Base-by-base conservation (phyloP, 1,140 invertebrate species). In the Temnothorax longispinosus region DNA sequence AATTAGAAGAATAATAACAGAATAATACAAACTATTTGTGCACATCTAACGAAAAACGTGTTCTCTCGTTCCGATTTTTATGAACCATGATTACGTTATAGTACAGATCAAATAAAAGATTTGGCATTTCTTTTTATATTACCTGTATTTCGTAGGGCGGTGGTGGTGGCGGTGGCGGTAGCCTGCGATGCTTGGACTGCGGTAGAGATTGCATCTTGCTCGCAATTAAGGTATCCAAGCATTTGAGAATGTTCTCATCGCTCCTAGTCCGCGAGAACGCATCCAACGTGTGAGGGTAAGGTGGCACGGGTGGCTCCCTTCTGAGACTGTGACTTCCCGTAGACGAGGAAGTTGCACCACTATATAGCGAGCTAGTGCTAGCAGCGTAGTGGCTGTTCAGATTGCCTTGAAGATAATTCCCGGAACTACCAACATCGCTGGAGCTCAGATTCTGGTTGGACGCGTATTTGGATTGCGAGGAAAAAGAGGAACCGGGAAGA, bases 161-260 rank as follows among this genome's bases (percentile, higher is more conserved):
- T 6, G 97, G 97, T 0, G 95, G 95, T 3, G 97, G 97, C 8
- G 97, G 97, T 1, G 97, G 97, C 1, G 97, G 97, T 90, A 97
- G 95, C 77, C 97, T 94, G 71, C 97, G 95, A 62, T 97, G 96
- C 92, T 96, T 96, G 3, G 96, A 92, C 6, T 96, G 96, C 89
- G 94, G 96, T 92, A 93, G 93, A 86, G 92, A 93, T 44, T 93
- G 93, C 50, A 94, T 88, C 41, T 93, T 94, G n/a, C 72, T 93
- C 18, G 93, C 77, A 35, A 90, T 88, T 62, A 95, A 88, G 0
- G 93, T 86, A 74, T 97, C 96, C 88, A 96, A 96, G 76, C 96
- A 96, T 87, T 97, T 97, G 84, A 98, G 94, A 90, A 98, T 97
- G 91, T 98, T 98, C 90, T 98, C 97, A 91, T 98, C 97, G 72